These are phyloP conservation scores for Rhabdophis nuchalis DNA, from an alignment of 2,797 vertebrate species.

Conservation along the genomic window DNA sequence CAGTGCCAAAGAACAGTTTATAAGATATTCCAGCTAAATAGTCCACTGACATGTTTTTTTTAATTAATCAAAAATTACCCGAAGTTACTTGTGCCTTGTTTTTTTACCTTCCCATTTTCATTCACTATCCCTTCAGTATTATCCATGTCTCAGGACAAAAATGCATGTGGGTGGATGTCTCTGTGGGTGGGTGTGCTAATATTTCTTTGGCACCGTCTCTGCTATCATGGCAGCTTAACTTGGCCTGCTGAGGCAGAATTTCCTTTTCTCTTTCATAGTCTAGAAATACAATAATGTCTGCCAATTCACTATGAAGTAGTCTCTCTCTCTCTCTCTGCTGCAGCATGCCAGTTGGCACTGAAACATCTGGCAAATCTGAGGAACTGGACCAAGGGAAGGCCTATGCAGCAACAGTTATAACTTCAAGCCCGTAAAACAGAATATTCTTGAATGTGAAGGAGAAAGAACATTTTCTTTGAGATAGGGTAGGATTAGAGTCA, in stretches of 20 bases:
- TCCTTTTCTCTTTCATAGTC: conserved; percentile 60
- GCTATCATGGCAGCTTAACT: conserved; percentile 51
- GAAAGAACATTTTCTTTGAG: conserved; percentile 44
- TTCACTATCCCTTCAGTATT: conserved; percentile 17
- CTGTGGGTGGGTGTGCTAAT: conserved; percentile 60
- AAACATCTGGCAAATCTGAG: conserved; percentile 57
- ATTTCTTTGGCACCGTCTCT: conserved; percentile 45
- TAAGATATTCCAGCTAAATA: conserved; percentile 41
- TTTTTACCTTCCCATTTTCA: not conserved
- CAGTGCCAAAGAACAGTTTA: conserved; percentile 40
- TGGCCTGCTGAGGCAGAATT: conserved; percentile 52
- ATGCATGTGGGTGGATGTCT: conserved; percentile 47
- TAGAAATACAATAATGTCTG: conserved; percentile 65
- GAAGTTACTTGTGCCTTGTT: not conserved
- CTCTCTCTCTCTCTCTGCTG: conserved; percentile 53
- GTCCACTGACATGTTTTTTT: conserved; percentile 39
- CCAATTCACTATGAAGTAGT: conserved; percentile 53
- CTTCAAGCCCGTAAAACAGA: conserved; percentile 30
- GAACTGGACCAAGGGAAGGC: conserved; percentile 51
- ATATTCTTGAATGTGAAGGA: conserved; percentile 20
- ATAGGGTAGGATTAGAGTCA: not conserved
- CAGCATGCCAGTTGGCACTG: conserved; percentile 55
- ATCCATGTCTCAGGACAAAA: conserved; percentile 39
- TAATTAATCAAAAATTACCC: conserved; percentile 23
- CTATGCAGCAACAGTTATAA: conserved; percentile 33